Evolutionary conservation across 2,797 vertebrate species (phyloP).

Genomic region (Geotrypetes seraphini): DNA sequence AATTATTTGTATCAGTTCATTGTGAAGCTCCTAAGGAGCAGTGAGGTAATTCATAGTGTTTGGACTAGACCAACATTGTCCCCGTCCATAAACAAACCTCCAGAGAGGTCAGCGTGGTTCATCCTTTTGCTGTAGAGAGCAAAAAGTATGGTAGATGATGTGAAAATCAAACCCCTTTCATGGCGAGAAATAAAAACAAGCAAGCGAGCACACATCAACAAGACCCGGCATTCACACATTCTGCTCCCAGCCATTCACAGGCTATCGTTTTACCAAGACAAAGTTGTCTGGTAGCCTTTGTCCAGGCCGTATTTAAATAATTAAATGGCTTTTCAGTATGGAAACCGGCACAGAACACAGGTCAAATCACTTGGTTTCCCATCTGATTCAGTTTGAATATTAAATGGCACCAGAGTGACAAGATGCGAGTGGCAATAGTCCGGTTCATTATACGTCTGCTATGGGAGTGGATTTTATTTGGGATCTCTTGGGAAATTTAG

Average conservation of each 20-base stretch:
- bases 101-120: slow-evolving; percentile 42
- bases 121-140: slow-evolving; percentile 23
- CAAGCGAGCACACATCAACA: slow-evolving; percentile 2
- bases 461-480: neutral
- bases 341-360: neutral
- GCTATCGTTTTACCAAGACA: neutral
- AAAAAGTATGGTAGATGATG: slow-evolving; percentile 40
- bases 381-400: neutral
- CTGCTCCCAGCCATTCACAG: slow-evolving; percentile 1
- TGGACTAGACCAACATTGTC: slow-evolving; percentile 51
- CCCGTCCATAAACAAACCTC: slow-evolving; percentile 38
- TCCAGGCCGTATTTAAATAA: slow-evolving; percentile 3
- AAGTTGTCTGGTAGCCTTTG: neutral
- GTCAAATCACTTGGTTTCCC: neutral
- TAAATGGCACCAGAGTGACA: neutral
- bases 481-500: no score
- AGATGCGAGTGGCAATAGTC: neutral
- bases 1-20: slow-evolving; percentile 34
- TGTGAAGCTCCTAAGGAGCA: slow-evolving; percentile 26
- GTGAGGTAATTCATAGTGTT: slow-evolving; percentile 39
- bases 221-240: neutral
- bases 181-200: neutral
- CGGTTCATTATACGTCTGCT: neutral
- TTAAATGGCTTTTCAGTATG: slow-evolving; percentile 1
- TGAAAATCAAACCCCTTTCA: slow-evolving; percentile 37